phyloP scores from a whole-genome alignment of 2,113 vertebrate genomes.

The Chaenocephalus aceratus region DNA sequence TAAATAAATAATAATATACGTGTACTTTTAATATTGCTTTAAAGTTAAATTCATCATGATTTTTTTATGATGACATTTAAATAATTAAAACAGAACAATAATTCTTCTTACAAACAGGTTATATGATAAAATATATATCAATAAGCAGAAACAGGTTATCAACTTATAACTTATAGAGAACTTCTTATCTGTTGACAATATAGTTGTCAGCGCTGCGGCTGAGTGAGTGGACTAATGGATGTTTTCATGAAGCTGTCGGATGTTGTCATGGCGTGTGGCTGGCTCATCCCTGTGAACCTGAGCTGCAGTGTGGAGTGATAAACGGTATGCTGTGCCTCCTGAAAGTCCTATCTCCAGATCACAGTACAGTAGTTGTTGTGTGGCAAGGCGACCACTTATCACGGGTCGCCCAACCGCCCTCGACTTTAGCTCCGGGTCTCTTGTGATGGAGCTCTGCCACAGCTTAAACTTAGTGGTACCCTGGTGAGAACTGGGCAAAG shows the following conservation, averaged over 20 bases:
- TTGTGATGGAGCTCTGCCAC: background rate
- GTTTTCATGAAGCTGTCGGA: conserved; percentile 41
- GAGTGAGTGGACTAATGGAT: conserved; percentile 38
- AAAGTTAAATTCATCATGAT: background rate
- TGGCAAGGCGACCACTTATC: conserved; percentile 33
- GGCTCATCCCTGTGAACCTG: conserved; percentile 14
- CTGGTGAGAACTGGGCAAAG: conserved; percentile 32
- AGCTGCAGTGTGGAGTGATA: conserved; percentile 16
- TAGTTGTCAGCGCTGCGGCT: background rate
- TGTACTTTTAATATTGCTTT: background rate
- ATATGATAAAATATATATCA: too few relatives aligned
- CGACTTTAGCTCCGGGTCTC: background rate
- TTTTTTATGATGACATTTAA: background rate
- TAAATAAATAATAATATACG: too few relatives aligned
- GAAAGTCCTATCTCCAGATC: conserved; percentile 38
- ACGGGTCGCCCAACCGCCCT: conserved; percentile 6
- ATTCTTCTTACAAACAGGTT: too few relatives aligned
- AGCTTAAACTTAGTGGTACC: conserved; percentile 8
- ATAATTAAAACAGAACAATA: background rate
- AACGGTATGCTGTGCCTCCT: conserved; percentile 43
- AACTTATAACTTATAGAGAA: background rate
- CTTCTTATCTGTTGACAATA: conserved; percentile 19
- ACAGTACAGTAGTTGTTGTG: background rate
- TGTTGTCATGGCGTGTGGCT: conserved; percentile 15
- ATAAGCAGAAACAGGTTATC: too few relatives aligned